Base-by-base conservation (phyloP, 2,888 invertebrate genomes). In the Microctonus aethiopoides region DNA sequence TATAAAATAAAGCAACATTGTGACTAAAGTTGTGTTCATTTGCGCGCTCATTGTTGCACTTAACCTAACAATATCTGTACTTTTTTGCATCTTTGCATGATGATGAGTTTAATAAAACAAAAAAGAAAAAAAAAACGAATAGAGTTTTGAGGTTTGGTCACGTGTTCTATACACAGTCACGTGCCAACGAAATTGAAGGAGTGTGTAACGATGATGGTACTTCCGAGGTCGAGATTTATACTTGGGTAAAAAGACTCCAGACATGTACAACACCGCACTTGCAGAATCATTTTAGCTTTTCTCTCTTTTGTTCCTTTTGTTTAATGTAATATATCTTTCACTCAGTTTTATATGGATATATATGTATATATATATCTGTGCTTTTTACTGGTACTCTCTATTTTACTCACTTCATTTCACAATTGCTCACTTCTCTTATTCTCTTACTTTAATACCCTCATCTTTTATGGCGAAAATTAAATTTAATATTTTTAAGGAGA, bases 171-270 rank as follows among this genome's bases (percentile, higher is more conserved):
- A n/a, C n/a, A n/a, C 46, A 54, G 34, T 57, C 57, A 57, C 57
- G 57, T 57, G 57, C 32, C 13, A 57, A 20, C 20, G n/a, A 60
- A 39, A 39, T 39, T 39, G 24, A 24, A 63, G 63, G 51, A 52
- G 52, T 46, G 46, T 20, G 9, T 32, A 52, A 52, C 34, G 52
- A 52, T 63, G 65, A 65, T 65, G 65, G 39, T 39, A 65, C 65
- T 65, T 65, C 26, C 54, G 65, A 65, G 65, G 65, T 65, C 56
- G 65, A 65, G 65, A 65, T 65, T 65, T 65, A 65, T 65, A 56
- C 65, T 65, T 65, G 54, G 65, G 24, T 39, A 46, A 46, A 46
- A 56, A 34, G 56, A 54, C 65, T 65, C 65, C 26, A 56, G 56
- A 65, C 36, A 65, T 16, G 7, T 7, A 46, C 46, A 46, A 46